A percentile compares a stretch with the other conserved stretches of the same genome.
These are phyloP conservation scores for Macroramphosus scolopax DNA, from an alignment of 2,797 vertebrate species.

Conservation along the genomic window DNA sequence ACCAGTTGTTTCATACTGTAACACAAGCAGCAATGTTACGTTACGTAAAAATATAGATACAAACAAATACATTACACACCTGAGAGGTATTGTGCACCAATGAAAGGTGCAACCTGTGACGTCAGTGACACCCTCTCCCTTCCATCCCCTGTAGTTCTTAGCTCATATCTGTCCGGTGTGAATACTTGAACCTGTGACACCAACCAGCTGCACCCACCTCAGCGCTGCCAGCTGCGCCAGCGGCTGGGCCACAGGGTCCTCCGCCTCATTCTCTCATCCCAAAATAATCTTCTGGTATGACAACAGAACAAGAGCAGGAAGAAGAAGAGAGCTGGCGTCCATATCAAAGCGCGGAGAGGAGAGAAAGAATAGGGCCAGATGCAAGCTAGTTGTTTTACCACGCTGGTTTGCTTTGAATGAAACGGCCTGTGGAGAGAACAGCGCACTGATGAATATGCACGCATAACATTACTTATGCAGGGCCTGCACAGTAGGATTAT, in stretches of 20 bases:
- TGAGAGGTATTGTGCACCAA: no score
- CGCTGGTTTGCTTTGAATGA: slow-evolving; percentile 55
- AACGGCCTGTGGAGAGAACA: slow-evolving; percentile 43
- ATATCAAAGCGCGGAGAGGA: slow-evolving; percentile 67
- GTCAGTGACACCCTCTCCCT: not conserved
- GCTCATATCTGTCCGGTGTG: slow-evolving; percentile 26
- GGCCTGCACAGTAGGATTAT: slow-evolving; percentile 33
- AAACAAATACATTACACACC: no score
- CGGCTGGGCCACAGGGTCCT: slow-evolving; percentile 18
- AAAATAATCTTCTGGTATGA: slow-evolving; percentile 76
- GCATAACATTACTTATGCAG: slow-evolving; percentile 58
- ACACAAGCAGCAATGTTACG: no score
- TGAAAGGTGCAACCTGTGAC: no score
- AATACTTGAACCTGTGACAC: slow-evolving; percentile 58
- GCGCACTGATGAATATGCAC: slow-evolving; percentile 64
- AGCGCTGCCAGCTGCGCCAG: slow-evolving; percentile 41
- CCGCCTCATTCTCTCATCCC: slow-evolving; percentile 50
- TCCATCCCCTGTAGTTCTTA: slow-evolving; percentile 12
- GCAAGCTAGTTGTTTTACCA: slow-evolving; percentile 54
- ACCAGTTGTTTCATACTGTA: no score
- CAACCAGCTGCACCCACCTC: slow-evolving; percentile 62
- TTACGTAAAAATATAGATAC: no score
- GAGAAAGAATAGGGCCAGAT: slow-evolving; percentile 73
- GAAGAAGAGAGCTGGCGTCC: slow-evolving; percentile 62
- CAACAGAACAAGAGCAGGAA: slow-evolving; percentile 60